A percentile compares a stretch with the other conserved stretches of the same genome.
Conservation (phyloP, 1,140 invertebrate genomes). For the Drusus annulatus region DNA sequence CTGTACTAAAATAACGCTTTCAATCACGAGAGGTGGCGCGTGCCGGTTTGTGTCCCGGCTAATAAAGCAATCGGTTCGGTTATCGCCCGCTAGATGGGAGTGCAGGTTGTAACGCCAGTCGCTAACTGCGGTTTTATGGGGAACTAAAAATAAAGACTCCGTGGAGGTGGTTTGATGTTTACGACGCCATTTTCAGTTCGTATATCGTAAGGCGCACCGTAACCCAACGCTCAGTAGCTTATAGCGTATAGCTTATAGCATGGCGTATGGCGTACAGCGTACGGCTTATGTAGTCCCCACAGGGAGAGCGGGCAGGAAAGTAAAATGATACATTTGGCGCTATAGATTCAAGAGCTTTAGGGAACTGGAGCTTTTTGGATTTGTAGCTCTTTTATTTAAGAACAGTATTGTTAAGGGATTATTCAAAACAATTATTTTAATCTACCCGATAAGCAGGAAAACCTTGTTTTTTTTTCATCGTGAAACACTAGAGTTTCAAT, state of each 20-base stretch:
- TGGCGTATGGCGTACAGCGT: too few species aligned
- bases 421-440: too few species aligned
- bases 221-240: conserved; percentile 38
- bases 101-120: conserved; percentile 55
- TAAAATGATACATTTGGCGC: background rate
- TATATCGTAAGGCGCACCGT: conserved; percentile 62
- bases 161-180: conserved; percentile 63
- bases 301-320: conserved; percentile 7
- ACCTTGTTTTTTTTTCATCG: too few species aligned
- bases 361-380: background rate
- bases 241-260: background rate
- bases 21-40: conserved; percentile 29
- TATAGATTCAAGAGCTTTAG: background rate
- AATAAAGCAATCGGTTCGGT: conserved; percentile 59
- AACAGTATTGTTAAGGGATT: too few species aligned
- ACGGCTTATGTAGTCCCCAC: conserved; percentile 1
- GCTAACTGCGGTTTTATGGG: conserved; percentile 53
- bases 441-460: too few species aligned
- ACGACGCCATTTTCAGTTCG: conserved; percentile 68
- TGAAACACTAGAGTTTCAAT: too few species aligned
- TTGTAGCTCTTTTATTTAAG: background rate
- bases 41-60: conserved; percentile 51
- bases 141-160: conserved; percentile 61
- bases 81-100: conserved; percentile 62
- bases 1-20: conserved; percentile 38